A percentile compares a stretch with the other conserved stretches of the same genome.
These are phyloP conservation scores for Scomber scombrus DNA, from an alignment of 2,113 vertebrate species.

Conservation along the genomic window DNA sequence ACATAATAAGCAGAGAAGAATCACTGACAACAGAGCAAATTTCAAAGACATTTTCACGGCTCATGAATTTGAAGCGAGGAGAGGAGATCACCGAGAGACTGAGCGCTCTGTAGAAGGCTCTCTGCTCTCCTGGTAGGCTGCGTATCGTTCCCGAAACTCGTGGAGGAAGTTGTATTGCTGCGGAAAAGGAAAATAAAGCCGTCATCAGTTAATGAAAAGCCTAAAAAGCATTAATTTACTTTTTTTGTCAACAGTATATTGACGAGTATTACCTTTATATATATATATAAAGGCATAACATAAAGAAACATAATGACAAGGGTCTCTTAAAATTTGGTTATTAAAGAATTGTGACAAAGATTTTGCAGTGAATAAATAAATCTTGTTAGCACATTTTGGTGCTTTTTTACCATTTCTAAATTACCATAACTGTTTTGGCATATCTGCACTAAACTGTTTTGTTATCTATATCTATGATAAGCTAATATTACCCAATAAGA, in stretches of 20 bases:
- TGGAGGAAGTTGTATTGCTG: conserved; percentile 96
- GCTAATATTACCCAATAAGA: no score
- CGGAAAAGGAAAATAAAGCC: not conserved
- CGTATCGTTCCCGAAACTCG: conserved; percentile 88
- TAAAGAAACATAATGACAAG: not conserved
- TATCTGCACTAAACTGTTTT: no score
- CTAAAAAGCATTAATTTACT: not conserved
- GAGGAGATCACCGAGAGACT: conserved; percentile 85
- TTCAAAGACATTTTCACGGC: not conserved
- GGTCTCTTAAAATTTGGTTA: not conserved
- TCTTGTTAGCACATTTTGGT: no score
- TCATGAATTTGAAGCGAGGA: not conserved
- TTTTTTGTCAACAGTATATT: not conserved
- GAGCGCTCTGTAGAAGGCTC: conserved; percentile 77
- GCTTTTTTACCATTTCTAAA: no score
- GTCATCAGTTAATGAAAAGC: not conserved
- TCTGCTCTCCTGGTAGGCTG: conserved; percentile 82
- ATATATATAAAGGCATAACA: no score
- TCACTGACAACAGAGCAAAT: not conserved
- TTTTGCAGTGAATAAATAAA: no score
- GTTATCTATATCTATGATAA: no score
- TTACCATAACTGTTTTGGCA: no score
- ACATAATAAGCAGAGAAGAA: conserved; percentile 13
- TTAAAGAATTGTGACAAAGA: no score
- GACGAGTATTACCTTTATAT: not conserved